These are phyloP conservation scores for Phyllostomus hastatus DNA, from an alignment of 2,113 vertebrate genomes.

Conservation along the genomic window DNA sequence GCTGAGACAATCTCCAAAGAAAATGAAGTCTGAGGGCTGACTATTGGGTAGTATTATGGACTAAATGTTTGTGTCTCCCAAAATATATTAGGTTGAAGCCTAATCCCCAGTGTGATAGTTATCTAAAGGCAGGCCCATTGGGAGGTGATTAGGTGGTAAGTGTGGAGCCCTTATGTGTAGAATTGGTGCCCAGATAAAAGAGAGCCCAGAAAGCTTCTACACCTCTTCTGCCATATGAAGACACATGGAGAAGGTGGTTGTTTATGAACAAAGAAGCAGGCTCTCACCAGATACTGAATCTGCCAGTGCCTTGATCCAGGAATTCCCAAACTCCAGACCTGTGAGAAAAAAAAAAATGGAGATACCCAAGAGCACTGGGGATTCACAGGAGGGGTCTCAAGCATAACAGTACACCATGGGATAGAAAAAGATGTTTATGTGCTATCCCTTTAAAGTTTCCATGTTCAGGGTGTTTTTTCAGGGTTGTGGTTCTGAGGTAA, in stretches of 20 bases:
- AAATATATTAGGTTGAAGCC: background rate
- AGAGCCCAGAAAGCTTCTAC: background rate
- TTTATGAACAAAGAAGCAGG: background rate
- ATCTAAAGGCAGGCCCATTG: background rate
- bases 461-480: background rate
- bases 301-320: background rate
- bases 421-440: background rate
- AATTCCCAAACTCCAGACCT: background rate
- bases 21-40: background rate
- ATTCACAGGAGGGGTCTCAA: rapidly evolving
- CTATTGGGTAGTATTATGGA: background rate
- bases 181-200: background rate
- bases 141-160: background rate
- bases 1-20: background rate
- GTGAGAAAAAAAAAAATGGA: background rate
- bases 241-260: background rate
- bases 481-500: background rate
- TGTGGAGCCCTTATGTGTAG: background rate
- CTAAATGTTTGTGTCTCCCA: background rate
- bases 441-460: background rate
- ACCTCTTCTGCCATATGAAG: background rate
- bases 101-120: background rate
- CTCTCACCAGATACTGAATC: background rate
- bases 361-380: rapidly evolving
- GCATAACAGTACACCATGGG: too few species aligned